A percentile compares a stretch with the other conserved stretches of the same genome.
phyloP scores from a whole-genome alignment of 2,888 invertebrate species.

The Abscondita cerata region DNA sequence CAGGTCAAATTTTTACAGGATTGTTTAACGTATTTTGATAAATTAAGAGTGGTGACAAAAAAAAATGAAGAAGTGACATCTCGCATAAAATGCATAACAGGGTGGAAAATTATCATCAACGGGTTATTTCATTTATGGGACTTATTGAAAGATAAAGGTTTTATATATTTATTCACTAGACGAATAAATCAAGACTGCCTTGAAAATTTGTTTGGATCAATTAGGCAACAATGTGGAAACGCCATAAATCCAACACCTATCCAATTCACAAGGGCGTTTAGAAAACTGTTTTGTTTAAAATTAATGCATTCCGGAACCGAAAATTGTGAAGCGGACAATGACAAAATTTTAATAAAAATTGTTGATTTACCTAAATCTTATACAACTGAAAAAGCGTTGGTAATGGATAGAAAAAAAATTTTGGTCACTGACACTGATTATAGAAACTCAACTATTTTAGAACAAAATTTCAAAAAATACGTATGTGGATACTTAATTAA shows the following conservation, averaged over 20 bases:
- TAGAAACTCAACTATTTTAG: too few relatives aligned
- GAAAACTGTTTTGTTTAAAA: conserved; percentile 32
- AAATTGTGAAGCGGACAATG: too few relatives aligned
- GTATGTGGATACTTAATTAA: too few relatives aligned
- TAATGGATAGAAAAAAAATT: too few relatives aligned
- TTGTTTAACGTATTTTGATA: not conserved
- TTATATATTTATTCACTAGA: conserved; percentile 19
- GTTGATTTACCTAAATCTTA: too few relatives aligned
- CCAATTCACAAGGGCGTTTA: conserved; percentile 31
- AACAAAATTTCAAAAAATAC: too few relatives aligned
- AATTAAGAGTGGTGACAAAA: not conserved
- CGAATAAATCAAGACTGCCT: conserved; percentile 36
- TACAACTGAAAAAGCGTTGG: too few relatives aligned
- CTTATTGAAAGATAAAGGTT: not conserved
- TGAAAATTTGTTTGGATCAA: conserved; percentile 40
- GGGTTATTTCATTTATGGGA: not conserved
- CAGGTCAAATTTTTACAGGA: not conserved
- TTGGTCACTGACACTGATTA: too few relatives aligned
- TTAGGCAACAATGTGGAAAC: conserved; percentile 34
- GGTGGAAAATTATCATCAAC: conserved; percentile 13
- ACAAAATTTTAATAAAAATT: too few relatives aligned
- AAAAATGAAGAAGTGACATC: conserved; percentile 4
- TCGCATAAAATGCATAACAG: conserved; percentile 13
- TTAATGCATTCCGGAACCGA: too few relatives aligned
- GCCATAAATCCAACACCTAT: conserved; percentile 28